Evolutionary conservation across 2,113 vertebrate genomes (phyloP), one percentile per base, ranked within the genome.

Genomic region (Crypturellus undulatus): DNA sequence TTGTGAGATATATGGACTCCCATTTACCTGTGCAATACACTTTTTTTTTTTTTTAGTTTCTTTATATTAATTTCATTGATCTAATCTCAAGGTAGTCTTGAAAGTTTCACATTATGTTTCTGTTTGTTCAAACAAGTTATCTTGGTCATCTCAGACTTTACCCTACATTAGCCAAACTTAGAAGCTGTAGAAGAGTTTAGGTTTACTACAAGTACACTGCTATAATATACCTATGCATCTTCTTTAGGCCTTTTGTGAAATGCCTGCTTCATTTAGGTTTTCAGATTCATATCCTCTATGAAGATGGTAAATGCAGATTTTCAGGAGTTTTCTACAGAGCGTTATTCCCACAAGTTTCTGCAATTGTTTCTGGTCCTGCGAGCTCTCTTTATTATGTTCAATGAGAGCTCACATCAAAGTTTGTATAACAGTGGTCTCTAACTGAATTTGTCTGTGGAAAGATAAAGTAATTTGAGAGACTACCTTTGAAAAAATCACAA

Each of bases 31-130:
- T 7, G 9, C 5, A 30, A 62, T 49, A 10, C 1, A 21, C 1
- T 38, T 2, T 28, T 20, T 47, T 70, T 54, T 38, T 0, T 0
- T 56, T 43, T 70, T 0, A 2, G 49, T 82, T 68, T 20, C 21
- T 43, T 43, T 22, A 11, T 43, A 49, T 36, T 28, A n/a, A 67
- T 54, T 67, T 43, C 40, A 68, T 51, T 78, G 1, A 51, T 26
- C 13, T 42, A 64, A 75, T 13, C 5, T 5, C 12, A 25, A 3
- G 60, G n/a, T 47, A 20, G 6, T 16, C 82, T 43, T 62, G 21
- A 82, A 47, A 2, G 56, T 42, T 32, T 47, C 28, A 43, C 17
- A 12, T 68, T 56, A 9, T 0, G 9, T 15, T 67, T 45, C 28
- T 38, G 4, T 62, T 54, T 34, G 6, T 12, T 30, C 82, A 63